These are phyloP conservation scores for Scopus umbretta DNA, from an alignment of 2,113 vertebrate species.

Conservation along the genomic window DNA sequence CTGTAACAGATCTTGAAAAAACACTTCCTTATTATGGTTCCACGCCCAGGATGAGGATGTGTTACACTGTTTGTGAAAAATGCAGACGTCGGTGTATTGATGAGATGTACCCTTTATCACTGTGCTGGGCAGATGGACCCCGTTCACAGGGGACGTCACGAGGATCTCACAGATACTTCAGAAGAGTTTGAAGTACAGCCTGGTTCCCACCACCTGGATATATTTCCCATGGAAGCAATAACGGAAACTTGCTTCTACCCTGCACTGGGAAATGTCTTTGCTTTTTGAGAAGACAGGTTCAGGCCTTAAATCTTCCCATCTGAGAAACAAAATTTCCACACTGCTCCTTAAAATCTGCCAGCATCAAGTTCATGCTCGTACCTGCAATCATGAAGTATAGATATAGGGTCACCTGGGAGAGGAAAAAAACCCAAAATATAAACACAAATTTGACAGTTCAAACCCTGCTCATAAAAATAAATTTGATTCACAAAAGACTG, in stretches of 20 bases:
- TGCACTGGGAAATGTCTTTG: neutral
- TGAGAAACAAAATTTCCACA: neutral
- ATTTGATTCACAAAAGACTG: neutral
- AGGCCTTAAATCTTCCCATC: neutral
- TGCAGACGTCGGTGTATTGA: neutral
- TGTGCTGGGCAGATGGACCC: neutral
- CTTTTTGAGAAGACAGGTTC: neutral
- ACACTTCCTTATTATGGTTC: neutral
- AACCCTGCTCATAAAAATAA: neutral
- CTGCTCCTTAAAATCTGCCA: neutral
- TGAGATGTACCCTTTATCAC: neutral
- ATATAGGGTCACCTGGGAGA: neutral
- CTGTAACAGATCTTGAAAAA: neutral
- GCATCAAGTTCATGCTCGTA: neutral
- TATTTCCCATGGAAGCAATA: neutral
- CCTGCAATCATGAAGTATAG: fast-evolving
- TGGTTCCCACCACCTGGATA: neutral
- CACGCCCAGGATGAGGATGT: neutral
- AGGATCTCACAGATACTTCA: neutral
- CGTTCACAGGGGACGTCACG: fast-evolving
- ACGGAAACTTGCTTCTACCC: neutral
- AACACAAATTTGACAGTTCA: neutral
- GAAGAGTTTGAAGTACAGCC: neutral
- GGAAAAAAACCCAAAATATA: neutral
- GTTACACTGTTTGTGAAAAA: neutral